Evolutionary conservation across 2,797 vertebrate genomes (phyloP).

Genomic region (Tinamus major): DNA sequence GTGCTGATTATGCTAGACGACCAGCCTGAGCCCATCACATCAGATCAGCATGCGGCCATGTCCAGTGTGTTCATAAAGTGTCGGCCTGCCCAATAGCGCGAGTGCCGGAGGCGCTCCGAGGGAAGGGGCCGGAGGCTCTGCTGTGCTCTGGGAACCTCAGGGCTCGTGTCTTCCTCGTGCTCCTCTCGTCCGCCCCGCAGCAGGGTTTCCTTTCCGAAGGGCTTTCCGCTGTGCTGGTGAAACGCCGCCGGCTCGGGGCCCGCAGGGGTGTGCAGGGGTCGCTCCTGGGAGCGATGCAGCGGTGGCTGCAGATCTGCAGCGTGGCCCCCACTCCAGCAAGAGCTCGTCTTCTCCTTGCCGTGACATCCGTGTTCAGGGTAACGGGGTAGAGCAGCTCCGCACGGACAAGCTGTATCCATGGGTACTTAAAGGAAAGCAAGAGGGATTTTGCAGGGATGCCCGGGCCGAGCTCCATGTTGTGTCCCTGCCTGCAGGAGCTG

Average conservation of each 20-base stretch:
- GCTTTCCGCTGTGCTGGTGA: neutral
- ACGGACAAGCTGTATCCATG: rapidly evolving
- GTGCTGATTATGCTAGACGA: neutral
- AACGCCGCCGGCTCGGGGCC: neutral
- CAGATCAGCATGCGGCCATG: too few species aligned
- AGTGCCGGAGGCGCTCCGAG: rapidly evolving
- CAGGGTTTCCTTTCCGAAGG: neutral
- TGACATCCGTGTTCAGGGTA: neutral
- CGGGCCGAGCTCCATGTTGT: conserved; percentile 84
- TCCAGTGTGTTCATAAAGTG: rapidly evolving
- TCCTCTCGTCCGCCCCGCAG: neutral
- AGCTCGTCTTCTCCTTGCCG: too few species aligned
- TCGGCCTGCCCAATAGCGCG: rapidly evolving
- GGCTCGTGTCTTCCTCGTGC: neutral
- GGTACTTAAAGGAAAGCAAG: rapidly evolving
- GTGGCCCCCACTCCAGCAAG: neutral
- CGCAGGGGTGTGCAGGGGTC: rapidly evolving
- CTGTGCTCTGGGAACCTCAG: neutral
- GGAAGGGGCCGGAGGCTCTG: neutral
- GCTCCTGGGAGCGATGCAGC: neutral
- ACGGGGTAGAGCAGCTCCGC: neutral
- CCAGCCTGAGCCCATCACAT: neutral
- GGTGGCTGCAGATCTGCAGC: neutral
- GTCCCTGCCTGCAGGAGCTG: conserved; percentile 86
- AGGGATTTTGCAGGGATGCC: too few species aligned